Conservation (phyloP, 2,888 invertebrate species). For the Drosophila infuscata region DNA sequence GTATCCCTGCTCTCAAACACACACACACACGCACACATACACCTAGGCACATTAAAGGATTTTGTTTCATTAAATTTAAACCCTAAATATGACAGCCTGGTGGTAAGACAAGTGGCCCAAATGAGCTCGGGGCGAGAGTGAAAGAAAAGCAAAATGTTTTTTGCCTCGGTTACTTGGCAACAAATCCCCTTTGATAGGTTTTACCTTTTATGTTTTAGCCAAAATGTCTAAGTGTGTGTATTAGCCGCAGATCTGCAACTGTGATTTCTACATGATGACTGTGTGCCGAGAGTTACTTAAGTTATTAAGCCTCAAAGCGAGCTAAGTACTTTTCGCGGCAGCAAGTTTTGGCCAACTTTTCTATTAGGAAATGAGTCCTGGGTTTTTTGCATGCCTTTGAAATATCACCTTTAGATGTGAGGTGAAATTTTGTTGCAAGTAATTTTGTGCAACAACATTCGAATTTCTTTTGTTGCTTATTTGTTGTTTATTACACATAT, state of each 20-base stretch:
- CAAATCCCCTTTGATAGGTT: slow-evolving; percentile 71
- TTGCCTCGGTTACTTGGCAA: slow-evolving; percentile 52
- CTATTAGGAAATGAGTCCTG: not conserved
- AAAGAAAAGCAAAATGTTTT: not conserved
- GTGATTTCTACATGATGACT: slow-evolving; percentile 18
- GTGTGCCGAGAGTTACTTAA: slow-evolving; percentile 23
- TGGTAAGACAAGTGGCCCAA: slow-evolving; percentile 27
- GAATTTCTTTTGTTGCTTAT: slow-evolving; percentile 6
- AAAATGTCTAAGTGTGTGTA: slow-evolving; percentile 14
- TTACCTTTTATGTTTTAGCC: slow-evolving; percentile 24
- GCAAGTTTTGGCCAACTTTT: not conserved
- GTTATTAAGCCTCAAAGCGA: slow-evolving; percentile 18
- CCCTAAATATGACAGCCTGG: slow-evolving; percentile 42
- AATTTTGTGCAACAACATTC: not conserved
- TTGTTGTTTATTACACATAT: not conserved
- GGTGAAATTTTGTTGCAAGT: not conserved
- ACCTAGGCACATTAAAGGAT: slow-evolving; percentile 56
- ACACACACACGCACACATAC: not conserved
- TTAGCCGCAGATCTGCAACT: not conserved
- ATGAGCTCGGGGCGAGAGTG: not conserved
- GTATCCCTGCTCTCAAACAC: slow-evolving; percentile 7
- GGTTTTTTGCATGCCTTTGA: not conserved
- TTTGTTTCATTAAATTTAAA: slow-evolving; percentile 73
- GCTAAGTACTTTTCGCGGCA: not conserved
- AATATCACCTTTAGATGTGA: slow-evolving; percentile 1